Conservation (phyloP, 2,888 invertebrate genomes). For the Orgyia antiqua region DNA sequence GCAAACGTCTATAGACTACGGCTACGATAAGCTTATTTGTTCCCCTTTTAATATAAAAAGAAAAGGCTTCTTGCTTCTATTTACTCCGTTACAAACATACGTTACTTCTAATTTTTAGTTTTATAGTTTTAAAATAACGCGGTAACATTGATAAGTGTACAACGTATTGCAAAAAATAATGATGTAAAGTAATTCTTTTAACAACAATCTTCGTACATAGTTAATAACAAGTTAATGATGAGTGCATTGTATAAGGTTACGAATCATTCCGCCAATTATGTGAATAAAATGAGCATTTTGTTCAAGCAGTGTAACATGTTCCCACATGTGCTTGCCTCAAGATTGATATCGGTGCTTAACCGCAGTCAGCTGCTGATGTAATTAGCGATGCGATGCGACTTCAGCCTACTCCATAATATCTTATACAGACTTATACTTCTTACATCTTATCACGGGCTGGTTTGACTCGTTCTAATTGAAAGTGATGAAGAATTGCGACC, state of each 20-base stretch:
- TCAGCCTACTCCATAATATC: constrained; percentile 32
- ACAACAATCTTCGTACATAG: neutral
- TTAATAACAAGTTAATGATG: constrained; percentile 18
- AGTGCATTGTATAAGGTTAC: constrained; percentile 16
- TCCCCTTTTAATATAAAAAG: no score
- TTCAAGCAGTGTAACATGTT: constrained; percentile 31
- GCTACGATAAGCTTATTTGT: no score
- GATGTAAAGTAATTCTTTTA: constrained; percentile 1
- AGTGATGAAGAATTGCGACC: constrained; percentile 58
- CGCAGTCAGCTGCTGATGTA: constrained; percentile 58
- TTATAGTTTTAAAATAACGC: no score
- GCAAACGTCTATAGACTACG: no score
- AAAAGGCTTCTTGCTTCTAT: no score
- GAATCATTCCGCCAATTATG: constrained; percentile 26
- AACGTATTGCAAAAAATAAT: constrained; percentile 7
- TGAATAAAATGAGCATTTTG: constrained; percentile 31
- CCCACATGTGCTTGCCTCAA: constrained; percentile 41
- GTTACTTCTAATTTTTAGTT: no score
- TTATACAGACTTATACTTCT: constrained; percentile 26
- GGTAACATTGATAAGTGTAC: no score
- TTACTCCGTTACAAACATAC: no score
- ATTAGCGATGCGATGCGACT: constrained; percentile 50
- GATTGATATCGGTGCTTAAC: constrained; percentile 60
- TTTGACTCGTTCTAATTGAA: constrained; percentile 47
- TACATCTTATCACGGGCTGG: constrained; percentile 30